Conservation (phyloP, 2,888 invertebrate species). For the Drosophila glabriapex region DNA sequence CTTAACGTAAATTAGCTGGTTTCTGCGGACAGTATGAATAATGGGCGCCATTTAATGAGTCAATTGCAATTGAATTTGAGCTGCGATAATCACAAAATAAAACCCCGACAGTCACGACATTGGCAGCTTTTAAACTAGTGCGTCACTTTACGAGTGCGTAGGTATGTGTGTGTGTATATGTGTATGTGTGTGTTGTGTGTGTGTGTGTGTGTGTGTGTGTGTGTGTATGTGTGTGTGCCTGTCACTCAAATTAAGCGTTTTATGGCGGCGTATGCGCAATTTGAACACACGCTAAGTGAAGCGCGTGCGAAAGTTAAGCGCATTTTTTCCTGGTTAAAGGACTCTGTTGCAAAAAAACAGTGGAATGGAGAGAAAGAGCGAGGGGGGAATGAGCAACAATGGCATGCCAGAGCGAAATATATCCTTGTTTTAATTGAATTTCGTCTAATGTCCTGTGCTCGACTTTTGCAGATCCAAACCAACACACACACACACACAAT, state of each 20-base stretch:
- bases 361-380: background rate
- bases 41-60: slow-evolving; percentile 73
- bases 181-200: background rate
- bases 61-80: slow-evolving; percentile 72
- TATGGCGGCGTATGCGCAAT: slow-evolving; percentile 66
- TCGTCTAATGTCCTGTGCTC: slow-evolving; percentile 68
- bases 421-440: slow-evolving; percentile 78
- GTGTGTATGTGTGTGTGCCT: slow-evolving; percentile 15
- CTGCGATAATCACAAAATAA: slow-evolving; percentile 46
- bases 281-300: slow-evolving; percentile 38
- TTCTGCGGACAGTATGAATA: slow-evolving; percentile 74
- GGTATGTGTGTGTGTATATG: slow-evolving; percentile 2
- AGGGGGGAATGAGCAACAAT: background rate
- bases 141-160: slow-evolving; percentile 18
- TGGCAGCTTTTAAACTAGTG: slow-evolving; percentile 49
- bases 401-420: slow-evolving; percentile 65
- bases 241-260: slow-evolving; percentile 72
- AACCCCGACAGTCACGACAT: slow-evolving; percentile 19
- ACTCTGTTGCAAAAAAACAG: slow-evolving; percentile 16
- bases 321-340: slow-evolving; percentile 50
- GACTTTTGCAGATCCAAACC: slow-evolving; percentile 11
- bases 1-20: slow-evolving; percentile 79
- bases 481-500: slow-evolving; percentile 15
- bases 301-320: slow-evolving; percentile 53
- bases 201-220: background rate